These are phyloP conservation scores for Nestor notabilis DNA, from an alignment of 2,113 vertebrate species.

Conservation along the genomic window DNA sequence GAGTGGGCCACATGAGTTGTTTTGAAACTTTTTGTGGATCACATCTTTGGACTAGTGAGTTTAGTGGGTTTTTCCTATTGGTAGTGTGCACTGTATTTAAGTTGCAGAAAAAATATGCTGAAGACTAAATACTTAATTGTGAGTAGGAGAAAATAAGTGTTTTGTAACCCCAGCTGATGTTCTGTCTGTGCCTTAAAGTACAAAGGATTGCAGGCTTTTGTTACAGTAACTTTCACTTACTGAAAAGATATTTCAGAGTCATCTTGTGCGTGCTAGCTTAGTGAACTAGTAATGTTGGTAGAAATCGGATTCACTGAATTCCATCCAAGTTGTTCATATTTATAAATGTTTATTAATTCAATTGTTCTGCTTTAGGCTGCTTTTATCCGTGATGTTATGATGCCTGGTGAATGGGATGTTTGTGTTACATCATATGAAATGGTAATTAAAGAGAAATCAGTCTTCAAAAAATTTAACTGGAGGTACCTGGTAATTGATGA, in stretches of 20 bases:
- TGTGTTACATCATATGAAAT: constrained; percentile 92
- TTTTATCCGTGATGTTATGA: constrained; percentile 91
- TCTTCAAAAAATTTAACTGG: constrained; percentile 94
- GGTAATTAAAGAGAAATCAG: constrained; percentile 90
- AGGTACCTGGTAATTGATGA: constrained; percentile 90
- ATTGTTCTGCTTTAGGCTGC: constrained; percentile 79
- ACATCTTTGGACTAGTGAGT: neutral
- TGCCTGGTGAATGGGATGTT: constrained; percentile 92
- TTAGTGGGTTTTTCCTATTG: neutral
- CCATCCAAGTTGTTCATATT: neutral
- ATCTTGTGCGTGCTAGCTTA: neutral
- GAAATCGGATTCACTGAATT: neutral
- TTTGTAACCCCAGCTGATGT: neutral
- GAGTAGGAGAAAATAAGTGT: neutral
- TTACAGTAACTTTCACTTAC: neutral
- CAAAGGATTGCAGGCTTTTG: neutral
- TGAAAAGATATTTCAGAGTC: neutral
- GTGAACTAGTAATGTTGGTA: neutral
- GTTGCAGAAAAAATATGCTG: neutral
- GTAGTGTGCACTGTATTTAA: neutral
- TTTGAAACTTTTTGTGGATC: neutral
- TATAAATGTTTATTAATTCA: neutral
- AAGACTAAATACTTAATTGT: neutral
- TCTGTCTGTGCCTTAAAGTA: neutral
- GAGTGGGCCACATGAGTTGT: rapidly evolving